phyloP scores from a whole-genome alignment of 1,140 invertebrate species.

The Trichonephila inaurata region DNA sequence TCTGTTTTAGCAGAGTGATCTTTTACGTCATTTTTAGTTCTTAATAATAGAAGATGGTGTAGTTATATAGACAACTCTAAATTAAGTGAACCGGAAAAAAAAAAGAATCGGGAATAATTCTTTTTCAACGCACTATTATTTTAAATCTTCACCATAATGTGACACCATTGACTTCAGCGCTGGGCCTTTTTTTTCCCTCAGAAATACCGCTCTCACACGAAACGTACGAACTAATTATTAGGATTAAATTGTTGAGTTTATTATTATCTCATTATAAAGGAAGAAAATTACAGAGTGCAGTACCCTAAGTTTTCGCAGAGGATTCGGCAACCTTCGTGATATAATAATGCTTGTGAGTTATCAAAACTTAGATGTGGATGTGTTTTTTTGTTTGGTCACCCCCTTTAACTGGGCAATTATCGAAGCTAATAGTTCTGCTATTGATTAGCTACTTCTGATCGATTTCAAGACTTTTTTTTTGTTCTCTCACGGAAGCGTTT shows the following conservation, averaged over 20 bases:
- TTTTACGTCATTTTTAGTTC: too few species aligned
- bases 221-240: conserved; percentile 40
- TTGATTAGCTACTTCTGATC: background rate
- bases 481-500: too few species aligned
- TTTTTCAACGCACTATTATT: background rate
- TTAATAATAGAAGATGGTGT: too few species aligned
- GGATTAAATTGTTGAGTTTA: conserved; percentile 27
- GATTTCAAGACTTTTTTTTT: background rate
- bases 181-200: background rate
- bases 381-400: background rate
- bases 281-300: conserved; percentile 27
- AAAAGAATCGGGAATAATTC: background rate
- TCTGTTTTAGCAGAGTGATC: too few species aligned
- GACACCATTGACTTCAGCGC: too few species aligned
- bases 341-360: background rate
- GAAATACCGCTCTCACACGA: background rate
- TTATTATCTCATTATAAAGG: conserved; percentile 47
- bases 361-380: background rate
- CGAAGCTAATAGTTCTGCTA: background rate
- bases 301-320: background rate
- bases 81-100: background rate
- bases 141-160: background rate
- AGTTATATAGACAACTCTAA: too few species aligned
- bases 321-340: background rate
- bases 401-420: conserved; percentile 3